Evolutionary conservation across 2,797 vertebrate species (phyloP).

Genomic region (Fratercula arctica): DNA sequence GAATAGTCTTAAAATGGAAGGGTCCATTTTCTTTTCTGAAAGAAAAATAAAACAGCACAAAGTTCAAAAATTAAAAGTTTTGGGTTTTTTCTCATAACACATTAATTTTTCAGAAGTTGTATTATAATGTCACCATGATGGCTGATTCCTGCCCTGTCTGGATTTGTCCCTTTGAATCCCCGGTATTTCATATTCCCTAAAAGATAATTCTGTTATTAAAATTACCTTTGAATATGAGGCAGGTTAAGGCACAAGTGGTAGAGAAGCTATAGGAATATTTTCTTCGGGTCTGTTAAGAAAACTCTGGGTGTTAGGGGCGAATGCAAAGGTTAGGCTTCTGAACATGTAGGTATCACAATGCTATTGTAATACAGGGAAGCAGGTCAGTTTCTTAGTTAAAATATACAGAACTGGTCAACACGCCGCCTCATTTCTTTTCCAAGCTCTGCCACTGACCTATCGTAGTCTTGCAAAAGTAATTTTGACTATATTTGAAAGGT

Average conservation of each 20-base stretch:
- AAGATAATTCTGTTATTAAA: background rate
- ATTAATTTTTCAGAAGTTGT: background rate
- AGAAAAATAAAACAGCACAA: background rate
- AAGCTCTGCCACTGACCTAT: background rate
- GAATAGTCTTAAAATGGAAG: background rate
- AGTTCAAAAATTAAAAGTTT: background rate
- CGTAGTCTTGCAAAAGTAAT: background rate
- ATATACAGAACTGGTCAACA: background rate
- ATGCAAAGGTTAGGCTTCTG: background rate
- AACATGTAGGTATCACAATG: background rate
- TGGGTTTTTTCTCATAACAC: background rate
- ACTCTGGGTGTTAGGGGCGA: background rate
- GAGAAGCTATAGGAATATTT: background rate
- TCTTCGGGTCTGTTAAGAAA: background rate
- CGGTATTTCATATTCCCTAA: background rate
- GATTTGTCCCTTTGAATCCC: background rate
- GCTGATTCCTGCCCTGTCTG: background rate
- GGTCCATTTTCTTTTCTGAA: background rate
- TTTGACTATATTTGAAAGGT: background rate
- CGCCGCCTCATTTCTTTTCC: background rate
- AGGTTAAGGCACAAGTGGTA: background rate
- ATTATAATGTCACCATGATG: background rate
- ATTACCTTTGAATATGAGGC: background rate
- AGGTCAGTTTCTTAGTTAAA: background rate
- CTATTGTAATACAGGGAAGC: background rate